phyloP scores from a whole-genome alignment of 2,888 invertebrate species.

The Ethmia dodecea region DNA sequence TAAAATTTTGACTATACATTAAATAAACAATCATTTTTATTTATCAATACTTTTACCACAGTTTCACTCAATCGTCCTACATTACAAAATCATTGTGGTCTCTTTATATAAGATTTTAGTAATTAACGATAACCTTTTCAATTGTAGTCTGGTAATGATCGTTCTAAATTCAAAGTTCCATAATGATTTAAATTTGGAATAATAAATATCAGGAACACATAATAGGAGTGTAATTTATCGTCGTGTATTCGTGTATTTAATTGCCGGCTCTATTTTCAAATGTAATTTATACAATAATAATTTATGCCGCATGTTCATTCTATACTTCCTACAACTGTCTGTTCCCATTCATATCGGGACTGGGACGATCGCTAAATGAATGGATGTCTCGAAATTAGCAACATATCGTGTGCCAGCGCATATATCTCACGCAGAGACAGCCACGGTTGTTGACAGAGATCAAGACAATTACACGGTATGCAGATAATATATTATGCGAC shows the following conservation, averaged over 20 bases:
- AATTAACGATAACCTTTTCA: too few relatives aligned
- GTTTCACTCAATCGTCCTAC: too few relatives aligned
- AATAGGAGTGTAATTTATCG: conserved; percentile 39
- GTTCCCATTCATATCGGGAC: conserved; percentile 63
- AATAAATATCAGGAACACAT: conserved; percentile 35
- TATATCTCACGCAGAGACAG: conserved; percentile 56
- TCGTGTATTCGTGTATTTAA: conserved; percentile 33
- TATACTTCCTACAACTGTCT: conserved; percentile 47
- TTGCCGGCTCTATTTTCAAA: conserved; percentile 45
- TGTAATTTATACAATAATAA: conserved; percentile 49
- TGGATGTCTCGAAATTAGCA: conserved; percentile 68
- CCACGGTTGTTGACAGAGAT: conserved; percentile 54
- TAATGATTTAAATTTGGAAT: conserved; percentile 29
- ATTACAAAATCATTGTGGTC: too few relatives aligned
- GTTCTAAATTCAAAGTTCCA: conserved; percentile 8
- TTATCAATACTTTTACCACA: too few relatives aligned
- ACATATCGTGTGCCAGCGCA: conserved; percentile 65
- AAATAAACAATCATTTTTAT: too few relatives aligned
- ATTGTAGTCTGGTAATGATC: too few relatives aligned
- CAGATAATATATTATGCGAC: conserved; percentile 53
- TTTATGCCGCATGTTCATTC: conserved; percentile 41
- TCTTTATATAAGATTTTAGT: too few relatives aligned
- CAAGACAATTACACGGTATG: conserved; percentile 59
- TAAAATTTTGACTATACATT: too few relatives aligned
- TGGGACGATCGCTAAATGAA: conserved; percentile 66